Evolutionary conservation across 2,888 invertebrate species (phyloP), one percentile per base, ranked within the genome.

Genomic region (Xanthia icteritia): DNA sequence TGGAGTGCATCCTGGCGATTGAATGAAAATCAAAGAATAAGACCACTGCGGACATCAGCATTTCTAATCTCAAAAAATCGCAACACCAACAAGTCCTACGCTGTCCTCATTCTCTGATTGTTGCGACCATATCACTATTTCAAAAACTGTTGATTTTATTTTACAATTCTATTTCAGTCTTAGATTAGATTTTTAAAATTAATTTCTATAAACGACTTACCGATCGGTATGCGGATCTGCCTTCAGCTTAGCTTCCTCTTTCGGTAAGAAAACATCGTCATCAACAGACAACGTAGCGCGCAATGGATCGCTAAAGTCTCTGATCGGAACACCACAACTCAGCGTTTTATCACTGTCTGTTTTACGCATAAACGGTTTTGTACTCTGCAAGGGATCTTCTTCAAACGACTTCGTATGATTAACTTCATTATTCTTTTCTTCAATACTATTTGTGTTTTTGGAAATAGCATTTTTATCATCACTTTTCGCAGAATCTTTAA

Each of bases 251-350:
- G 93, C 93, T 69, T 95, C 95, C 72, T 95, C 95, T 45, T 95
- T 95, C 0, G 97, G 95, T 42, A 97, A 83, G 64, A 97, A 96
- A 23, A 96, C 97, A 1, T 97, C 97, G 73, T 97, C 96, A 11
- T 96, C 96, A 51, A 92, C 94, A 20, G 90, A 95, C 82, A 93
- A 94, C 94, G 95, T 95, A 0, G 97, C 94, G 0, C 97, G 98
- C 67, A 99, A 94, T 0, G 99, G 99, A 96, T 99, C 99, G 80
- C 98, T 98, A 86, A 98, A 98, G 93, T 98, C 98, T 70, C 97
- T 97, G 6, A 98, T 97, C 0, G 97, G 96, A 0, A 97, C 96
- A 3, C 97, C 96, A 78, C 95, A 96, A 79, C 96, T 96, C 2
- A 94, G 83, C 20, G 94, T 95, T 77, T 95, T 95, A 82, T 95